Evolutionary conservation across 1,140 invertebrate genomes (phyloP).

Genomic region (Prorops nasuta): DNA sequence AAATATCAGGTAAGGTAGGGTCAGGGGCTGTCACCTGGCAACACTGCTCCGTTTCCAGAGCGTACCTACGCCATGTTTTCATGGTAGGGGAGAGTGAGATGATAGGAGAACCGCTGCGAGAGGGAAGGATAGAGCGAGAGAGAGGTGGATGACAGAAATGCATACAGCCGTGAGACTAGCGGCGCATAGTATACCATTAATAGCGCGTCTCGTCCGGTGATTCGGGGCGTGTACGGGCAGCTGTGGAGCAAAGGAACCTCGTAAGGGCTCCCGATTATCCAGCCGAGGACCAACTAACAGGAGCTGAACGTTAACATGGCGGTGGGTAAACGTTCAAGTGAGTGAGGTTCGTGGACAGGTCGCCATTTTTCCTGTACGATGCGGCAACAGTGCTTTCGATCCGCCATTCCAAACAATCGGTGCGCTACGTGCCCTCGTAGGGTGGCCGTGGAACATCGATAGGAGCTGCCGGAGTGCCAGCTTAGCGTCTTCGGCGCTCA

Average conservation of each 20-base stretch:
- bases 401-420: constrained; percentile 68
- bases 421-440: constrained; percentile 53
- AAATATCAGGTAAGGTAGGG: too few species aligned
- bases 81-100: constrained; percentile 1
- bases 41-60: constrained; percentile 8
- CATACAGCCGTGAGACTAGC: constrained; percentile 14
- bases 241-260: too few species aligned
- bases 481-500: background rate
- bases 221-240: constrained; percentile 28
- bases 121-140: background rate
- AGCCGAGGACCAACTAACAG: too few species aligned
- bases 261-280: too few species aligned
- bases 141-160: constrained; percentile 29
- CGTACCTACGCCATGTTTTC: constrained; percentile 30
- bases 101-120: constrained; percentile 2
- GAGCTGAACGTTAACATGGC: too few species aligned
- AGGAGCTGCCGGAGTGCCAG: background rate
- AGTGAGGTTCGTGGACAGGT: constrained; percentile 35
- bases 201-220: constrained; percentile 17
- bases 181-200: background rate
- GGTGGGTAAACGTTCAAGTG: too few species aligned
- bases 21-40: background rate
- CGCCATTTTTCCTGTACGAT: constrained; percentile 68
- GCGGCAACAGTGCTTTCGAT: constrained; percentile 65
- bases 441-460: constrained; percentile 23